A percentile compares a stretch with the other conserved stretches of the same genome.
phyloP scores from a whole-genome alignment of 2,888 invertebrate genomes.

The Tridacna gigas region DNA sequence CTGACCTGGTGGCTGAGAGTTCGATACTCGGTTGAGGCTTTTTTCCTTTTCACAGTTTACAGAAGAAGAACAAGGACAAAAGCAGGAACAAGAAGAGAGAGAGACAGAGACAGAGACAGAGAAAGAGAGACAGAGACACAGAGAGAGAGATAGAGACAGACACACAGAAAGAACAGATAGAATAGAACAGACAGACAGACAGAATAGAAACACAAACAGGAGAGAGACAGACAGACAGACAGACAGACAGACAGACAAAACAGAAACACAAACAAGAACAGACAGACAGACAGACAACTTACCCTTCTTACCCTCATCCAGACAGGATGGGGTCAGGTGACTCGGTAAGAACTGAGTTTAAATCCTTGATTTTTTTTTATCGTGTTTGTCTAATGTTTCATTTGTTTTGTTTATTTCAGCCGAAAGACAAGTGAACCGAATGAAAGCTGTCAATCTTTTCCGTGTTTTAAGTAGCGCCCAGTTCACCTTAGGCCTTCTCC shows the following conservation, averaged over 20 bases:
- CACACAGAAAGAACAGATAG: too few relatives aligned
- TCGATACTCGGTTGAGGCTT: too few relatives aligned
- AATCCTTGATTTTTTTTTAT: not conserved
- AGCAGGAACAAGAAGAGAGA: not conserved
- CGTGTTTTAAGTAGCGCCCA: slow-evolving; percentile 16
- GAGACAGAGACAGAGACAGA: slow-evolving; percentile 2
- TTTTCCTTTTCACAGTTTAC: too few relatives aligned
- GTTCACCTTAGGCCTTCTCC: slow-evolving; percentile 13
- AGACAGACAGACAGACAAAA: not conserved
- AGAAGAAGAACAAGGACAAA: not conserved
- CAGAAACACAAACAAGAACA: too few relatives aligned
- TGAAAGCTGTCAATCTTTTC: not conserved
- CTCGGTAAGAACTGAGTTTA: not conserved
- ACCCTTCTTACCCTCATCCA: too few relatives aligned
- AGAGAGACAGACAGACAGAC: not conserved
- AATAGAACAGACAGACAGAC: not conserved
- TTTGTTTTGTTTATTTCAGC: not conserved
- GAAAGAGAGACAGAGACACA: not conserved
- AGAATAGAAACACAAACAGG: too few relatives aligned
- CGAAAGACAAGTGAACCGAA: not conserved
- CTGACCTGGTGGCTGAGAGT: too few relatives aligned
- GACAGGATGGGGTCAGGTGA: too few relatives aligned
- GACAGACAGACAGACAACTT: not conserved
- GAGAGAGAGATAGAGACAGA: too few relatives aligned
- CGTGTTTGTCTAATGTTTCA: not conserved